A percentile compares a stretch with the other conserved stretches of the same genome.
Evolutionary conservation across 2,113 vertebrate species (phyloP).

Genomic region (Pelobates fuscus): DNA sequence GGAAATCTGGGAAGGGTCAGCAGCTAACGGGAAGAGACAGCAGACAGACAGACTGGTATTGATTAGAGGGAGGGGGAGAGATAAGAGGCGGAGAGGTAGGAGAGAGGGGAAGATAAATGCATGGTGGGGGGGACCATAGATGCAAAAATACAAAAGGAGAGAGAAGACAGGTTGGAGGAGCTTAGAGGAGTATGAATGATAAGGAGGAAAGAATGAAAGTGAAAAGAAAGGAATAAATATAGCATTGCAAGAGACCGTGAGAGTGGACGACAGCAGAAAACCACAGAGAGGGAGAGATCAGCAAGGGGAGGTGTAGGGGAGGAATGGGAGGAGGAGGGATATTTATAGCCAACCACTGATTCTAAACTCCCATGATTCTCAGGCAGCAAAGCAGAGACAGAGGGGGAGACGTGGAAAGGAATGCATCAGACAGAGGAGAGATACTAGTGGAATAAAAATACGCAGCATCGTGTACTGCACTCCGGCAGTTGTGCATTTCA

Average conservation of each 20-base stretch:
- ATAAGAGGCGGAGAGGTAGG: conserved; percentile 12
- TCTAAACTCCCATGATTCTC: no score
- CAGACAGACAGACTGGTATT: conserved; percentile 49
- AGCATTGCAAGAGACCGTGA: background rate
- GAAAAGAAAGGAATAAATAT: background rate
- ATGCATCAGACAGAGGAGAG: background rate
- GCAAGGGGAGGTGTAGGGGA: background rate
- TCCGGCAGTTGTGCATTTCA: background rate
- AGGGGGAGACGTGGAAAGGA: background rate
- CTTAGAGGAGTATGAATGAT: background rate
- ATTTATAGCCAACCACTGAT: no score
- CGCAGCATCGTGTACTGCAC: background rate
- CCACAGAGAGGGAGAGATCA: background rate
- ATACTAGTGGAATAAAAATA: background rate
- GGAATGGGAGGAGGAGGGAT: background rate
- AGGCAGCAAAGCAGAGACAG: background rate
- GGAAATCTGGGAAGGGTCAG: conserved; percentile 50
- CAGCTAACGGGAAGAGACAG: conserved; percentile 45
- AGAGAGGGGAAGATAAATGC: background rate
- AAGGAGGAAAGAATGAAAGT: background rate
- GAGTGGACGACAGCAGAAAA: background rate
- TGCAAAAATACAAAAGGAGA: no score
- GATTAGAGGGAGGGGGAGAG: conserved; percentile 31
- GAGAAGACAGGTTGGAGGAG: background rate
- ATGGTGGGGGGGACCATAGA: background rate